phyloP scores from a whole-genome alignment of 2,113 vertebrate genomes.

The Nannospalax galili region DNA sequence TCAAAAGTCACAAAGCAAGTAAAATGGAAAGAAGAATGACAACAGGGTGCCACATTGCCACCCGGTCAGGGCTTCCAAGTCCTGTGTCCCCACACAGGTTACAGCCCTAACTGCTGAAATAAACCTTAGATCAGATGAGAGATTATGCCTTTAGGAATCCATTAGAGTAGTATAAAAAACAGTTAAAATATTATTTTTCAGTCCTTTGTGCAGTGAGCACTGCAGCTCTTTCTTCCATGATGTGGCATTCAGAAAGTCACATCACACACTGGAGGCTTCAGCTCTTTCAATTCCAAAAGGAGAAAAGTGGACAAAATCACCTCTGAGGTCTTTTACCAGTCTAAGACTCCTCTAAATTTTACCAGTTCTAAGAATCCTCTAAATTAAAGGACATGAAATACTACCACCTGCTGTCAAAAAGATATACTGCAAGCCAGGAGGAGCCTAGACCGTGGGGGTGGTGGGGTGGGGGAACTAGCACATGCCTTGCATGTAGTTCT shows the following conservation, averaged over 20 bases:
- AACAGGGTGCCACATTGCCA: not conserved
- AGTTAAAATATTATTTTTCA: not conserved
- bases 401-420: not conserved
- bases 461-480: no score
- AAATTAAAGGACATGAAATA: not conserved
- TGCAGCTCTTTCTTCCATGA: not conserved
- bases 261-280: not conserved
- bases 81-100: not conserved
- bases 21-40: no score
- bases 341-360: not conserved
- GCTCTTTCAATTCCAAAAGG: not conserved
- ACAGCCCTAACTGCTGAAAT: not conserved
- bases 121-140: not conserved
- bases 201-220: not conserved
- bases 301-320: not conserved
- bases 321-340: not conserved
- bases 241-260: not conserved
- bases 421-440: not conserved
- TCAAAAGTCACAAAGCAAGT: not conserved
- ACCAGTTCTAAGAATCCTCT: not conserved
- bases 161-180: not conserved
- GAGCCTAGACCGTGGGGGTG: not conserved
- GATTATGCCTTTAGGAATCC: not conserved
- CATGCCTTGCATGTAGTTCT: not conserved
- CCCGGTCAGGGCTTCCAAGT: not conserved